Percentiles rank a stretch among this genome's conserved stretches.
These are phyloP conservation scores for Caradrina clavipalpis DNA, from an alignment of 2,888 invertebrate genomes.

Conservation along the genomic window DNA sequence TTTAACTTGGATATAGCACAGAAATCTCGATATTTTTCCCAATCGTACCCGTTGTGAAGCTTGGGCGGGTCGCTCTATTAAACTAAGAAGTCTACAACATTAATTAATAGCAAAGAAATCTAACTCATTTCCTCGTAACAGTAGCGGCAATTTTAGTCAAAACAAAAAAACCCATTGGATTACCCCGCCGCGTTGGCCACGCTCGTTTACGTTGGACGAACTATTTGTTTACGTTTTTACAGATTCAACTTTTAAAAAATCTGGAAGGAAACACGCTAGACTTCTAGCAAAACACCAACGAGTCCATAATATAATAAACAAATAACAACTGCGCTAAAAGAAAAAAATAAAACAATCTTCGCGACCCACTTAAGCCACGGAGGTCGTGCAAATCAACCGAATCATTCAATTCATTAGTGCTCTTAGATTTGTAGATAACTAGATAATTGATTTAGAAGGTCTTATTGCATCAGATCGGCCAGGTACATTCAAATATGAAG, in stretches of 20 bases:
- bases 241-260: constrained; percentile 43
- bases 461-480: constrained; percentile 24
- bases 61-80: not conserved
- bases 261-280: constrained; percentile 60
- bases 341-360: constrained; percentile 47
- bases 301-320: constrained; percentile 37
- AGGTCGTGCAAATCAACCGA: constrained; percentile 63
- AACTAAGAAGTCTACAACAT: constrained; percentile 21
- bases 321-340: constrained; percentile 21
- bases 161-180: constrained; percentile 80
- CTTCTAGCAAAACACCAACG: constrained; percentile 42
- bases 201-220: constrained; percentile 72
- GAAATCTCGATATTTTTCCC: not conserved
- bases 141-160: constrained; percentile 60
- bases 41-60: not conserved
- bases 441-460: constrained; percentile 47
- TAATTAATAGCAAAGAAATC: constrained; percentile 37
- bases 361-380: constrained; percentile 56
- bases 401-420: constrained; percentile 61
- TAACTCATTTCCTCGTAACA: constrained; percentile 67
- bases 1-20: not conserved
- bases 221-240: constrained; percentile 82
- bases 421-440: constrained; percentile 35
- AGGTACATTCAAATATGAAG: constrained; percentile 24
- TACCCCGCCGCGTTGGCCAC: constrained; percentile 75